Conservation (phyloP, 1,140 invertebrate species). For the Pogonus chalceus region DNA sequence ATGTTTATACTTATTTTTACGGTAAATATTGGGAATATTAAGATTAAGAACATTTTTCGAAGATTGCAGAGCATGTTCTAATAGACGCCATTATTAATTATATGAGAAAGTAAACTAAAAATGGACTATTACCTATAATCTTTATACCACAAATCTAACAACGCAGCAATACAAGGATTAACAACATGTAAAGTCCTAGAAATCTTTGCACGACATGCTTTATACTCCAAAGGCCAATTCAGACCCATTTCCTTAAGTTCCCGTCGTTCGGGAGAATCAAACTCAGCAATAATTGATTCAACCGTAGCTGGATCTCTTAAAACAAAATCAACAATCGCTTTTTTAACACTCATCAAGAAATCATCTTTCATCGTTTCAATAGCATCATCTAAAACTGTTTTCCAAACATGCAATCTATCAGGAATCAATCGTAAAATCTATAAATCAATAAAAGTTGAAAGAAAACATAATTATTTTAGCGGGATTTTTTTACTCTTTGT, state of each 20-base stretch:
- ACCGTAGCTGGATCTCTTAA: constrained; percentile 58
- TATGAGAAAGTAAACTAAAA: too few relatives aligned
- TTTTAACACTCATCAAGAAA: constrained; percentile 77
- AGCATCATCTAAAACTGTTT: constrained; percentile 42
- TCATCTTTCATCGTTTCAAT: constrained; percentile 62
- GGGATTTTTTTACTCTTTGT: constrained; percentile 35
- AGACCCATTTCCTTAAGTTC: constrained; percentile 56
- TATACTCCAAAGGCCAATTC: constrained; percentile 46
- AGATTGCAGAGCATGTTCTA: too few relatives aligned
- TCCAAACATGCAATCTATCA: constrained; percentile 45
- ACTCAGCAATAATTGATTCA: constrained; percentile 28
- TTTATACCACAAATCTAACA: constrained; percentile 72
- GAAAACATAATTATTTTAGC: background rate
- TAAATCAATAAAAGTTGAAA: constrained; percentile 6
- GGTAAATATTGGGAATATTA: background rate
- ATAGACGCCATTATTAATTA: too few relatives aligned
- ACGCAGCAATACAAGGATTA: constrained; percentile 71
- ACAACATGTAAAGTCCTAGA: constrained; percentile 61
- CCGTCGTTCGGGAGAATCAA: constrained; percentile 39
- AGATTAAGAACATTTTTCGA: background rate
- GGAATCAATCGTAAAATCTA: constrained; percentile 41
- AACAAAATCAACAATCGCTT: constrained; percentile 80
- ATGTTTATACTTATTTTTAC: background rate
- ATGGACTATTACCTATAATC: constrained; percentile 52
- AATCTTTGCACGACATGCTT: constrained; percentile 39